Evolutionary conservation across 2,113 vertebrate species (phyloP).

Genomic region (Empidonax alnorum): DNA sequence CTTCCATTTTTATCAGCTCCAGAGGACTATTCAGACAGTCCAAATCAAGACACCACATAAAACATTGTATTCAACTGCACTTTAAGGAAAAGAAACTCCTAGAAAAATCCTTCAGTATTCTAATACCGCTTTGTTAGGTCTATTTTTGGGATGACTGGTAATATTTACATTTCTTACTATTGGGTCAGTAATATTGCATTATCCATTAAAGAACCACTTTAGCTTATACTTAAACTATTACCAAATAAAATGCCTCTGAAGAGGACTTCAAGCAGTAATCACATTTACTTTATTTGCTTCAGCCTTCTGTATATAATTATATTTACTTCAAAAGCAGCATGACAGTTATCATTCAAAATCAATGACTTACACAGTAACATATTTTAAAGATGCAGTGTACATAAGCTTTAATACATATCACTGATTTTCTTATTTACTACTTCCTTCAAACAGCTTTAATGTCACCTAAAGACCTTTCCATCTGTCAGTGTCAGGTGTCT

Average conservation of each 20-base stretch:
- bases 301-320: background rate
- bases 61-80: background rate
- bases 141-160: background rate
- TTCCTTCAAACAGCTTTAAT: background rate
- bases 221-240: background rate
- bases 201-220: background rate
- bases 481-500: background rate
- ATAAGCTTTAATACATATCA: background rate
- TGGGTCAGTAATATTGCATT: background rate
- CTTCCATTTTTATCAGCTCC: background rate
- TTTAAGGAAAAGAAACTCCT: background rate
- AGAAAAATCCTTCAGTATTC: background rate
- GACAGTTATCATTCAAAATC: background rate
- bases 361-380: background rate
- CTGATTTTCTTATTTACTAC: background rate
- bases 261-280: background rate
- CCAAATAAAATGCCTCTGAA: slow-evolving; percentile 2
- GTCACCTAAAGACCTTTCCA: background rate
- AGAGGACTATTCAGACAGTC: background rate
- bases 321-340: background rate
- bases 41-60: background rate
- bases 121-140: background rate
- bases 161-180: background rate
- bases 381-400: background rate
- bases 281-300: background rate